Conservation (phyloP, 2,113 vertebrate genomes). For the Silurus asotus region DNA sequence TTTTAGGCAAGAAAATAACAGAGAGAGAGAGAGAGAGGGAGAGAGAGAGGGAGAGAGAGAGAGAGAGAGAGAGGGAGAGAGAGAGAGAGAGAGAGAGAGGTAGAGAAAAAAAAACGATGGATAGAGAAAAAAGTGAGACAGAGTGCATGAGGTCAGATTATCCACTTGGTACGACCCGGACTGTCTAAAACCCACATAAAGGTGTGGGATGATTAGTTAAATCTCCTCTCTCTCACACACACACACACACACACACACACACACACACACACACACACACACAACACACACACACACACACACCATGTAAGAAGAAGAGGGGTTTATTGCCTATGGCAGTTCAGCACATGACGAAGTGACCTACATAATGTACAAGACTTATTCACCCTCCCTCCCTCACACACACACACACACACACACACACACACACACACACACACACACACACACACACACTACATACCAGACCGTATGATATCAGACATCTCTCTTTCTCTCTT, state of each 20-base stretch:
- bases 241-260: conserved; percentile 19
- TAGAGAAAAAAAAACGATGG: no score
- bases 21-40: background rate
- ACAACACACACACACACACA: background rate
- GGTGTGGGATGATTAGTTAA: background rate
- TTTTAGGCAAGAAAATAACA: conserved; percentile 24
- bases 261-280: conserved; percentile 1
- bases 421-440: conserved; percentile 9
- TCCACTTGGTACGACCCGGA: background rate
- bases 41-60: background rate
- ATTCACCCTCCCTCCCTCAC: background rate
- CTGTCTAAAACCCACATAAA: background rate
- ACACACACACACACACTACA: conserved; percentile 8
- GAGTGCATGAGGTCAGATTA: background rate
- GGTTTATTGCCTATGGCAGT: background rate
- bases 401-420: background rate
- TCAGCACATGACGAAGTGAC: background rate
- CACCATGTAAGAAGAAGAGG: background rate
- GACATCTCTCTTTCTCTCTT: conserved; percentile 30
- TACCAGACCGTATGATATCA: conserved; percentile 9
- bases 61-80: background rate
- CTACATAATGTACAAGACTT: background rate
- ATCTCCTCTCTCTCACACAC: background rate
- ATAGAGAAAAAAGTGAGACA: no score
- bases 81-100: background rate